A percentile compares a stretch with the other conserved stretches of the same genome.
Evolutionary conservation across 2,888 invertebrate species (phyloP).

Genomic region (Endomychus coccineus): DNA sequence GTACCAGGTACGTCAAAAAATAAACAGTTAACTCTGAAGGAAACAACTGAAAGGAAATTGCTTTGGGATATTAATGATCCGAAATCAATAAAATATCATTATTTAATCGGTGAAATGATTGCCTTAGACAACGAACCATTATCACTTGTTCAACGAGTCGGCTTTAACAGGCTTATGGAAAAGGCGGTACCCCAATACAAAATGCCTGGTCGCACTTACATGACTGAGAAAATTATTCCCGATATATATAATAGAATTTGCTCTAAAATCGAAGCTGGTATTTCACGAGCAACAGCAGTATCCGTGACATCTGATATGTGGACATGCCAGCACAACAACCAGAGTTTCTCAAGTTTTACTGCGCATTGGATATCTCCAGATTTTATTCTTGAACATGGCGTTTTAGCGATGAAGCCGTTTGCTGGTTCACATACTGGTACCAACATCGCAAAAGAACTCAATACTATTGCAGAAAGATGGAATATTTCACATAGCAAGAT

Average conservation of each 20-base stretch:
- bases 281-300: slow-evolving; percentile 22
- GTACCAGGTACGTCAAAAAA: slow-evolving; percentile 8
- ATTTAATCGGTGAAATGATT: slow-evolving; percentile 35
- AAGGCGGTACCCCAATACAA: slow-evolving; percentile 25
- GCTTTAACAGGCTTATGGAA: slow-evolving; percentile 20
- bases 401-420: slow-evolving; percentile 27
- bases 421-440: slow-evolving; percentile 19
- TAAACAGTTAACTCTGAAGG: slow-evolving; percentile 17
- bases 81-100: slow-evolving; percentile 29
- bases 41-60: slow-evolving; percentile 21
- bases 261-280: slow-evolving; percentile 19
- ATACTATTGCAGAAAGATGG: slow-evolving; percentile 27
- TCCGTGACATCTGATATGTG: slow-evolving; percentile 29
- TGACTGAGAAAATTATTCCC: slow-evolving; percentile 19
- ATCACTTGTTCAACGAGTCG: slow-evolving; percentile 27
- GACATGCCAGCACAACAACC: slow-evolving; percentile 24
- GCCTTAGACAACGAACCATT: slow-evolving; percentile 32
- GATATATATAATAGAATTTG: slow-evolving; percentile 23
- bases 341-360: slow-evolving; percentile 22
- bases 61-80: slow-evolving; percentile 26
- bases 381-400: slow-evolving; percentile 20
- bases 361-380: slow-evolving; percentile 19
- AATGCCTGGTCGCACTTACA: slow-evolving; percentile 25
- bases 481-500: slow-evolving; percentile 28
- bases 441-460: slow-evolving; percentile 30